Evolutionary conservation across 1,140 invertebrate species (phyloP).

Genomic region (Pseudomyrmex sp.): DNA sequence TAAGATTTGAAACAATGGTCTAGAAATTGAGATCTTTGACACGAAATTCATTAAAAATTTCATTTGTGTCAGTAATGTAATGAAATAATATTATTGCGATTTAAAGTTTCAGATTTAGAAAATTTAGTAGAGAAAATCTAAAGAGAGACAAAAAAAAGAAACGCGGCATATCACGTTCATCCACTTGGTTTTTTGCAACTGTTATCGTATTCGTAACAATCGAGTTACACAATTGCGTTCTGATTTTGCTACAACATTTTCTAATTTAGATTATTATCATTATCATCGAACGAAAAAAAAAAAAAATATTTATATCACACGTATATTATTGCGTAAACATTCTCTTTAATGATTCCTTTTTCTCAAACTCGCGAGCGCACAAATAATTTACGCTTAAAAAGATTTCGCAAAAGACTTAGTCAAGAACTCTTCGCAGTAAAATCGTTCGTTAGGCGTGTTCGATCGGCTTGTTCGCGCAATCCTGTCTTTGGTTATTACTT

Average conservation of each 20-base stretch:
- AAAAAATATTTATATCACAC: conserved; percentile 44
- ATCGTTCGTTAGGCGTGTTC: conserved; percentile 79
- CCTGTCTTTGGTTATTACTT: too few species aligned
- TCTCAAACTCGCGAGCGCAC: conserved; percentile 60
- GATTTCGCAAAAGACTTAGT: conserved; percentile 81
- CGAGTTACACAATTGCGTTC: conserved; percentile 7
- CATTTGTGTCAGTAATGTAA: not conserved
- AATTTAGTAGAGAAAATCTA: not conserved
- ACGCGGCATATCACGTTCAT: conserved; percentile 22
- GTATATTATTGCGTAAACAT: conserved; percentile 22
- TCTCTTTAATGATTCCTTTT: conserved; percentile 28
- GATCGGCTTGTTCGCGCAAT: conserved; percentile 36
- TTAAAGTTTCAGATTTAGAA: conserved; percentile 9
- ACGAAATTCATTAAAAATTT: conserved; percentile 32
- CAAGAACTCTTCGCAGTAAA: conserved; percentile 83
- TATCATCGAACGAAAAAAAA: conserved; percentile 43
- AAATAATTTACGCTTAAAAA: conserved; percentile 83
- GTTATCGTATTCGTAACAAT: conserved; percentile 24
- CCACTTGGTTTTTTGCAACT: conserved; percentile 20
- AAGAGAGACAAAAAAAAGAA: too few species aligned
- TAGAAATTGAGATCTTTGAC: conserved; percentile 12
- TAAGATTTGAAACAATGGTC: conserved; percentile 34
- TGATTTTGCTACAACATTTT: conserved; percentile 13
- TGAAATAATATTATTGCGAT: not conserved
- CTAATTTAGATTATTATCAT: conserved; percentile 38